These are phyloP conservation scores for Solea senegalensis DNA, from an alignment of 2,113 vertebrate species.

Conservation along the genomic window DNA sequence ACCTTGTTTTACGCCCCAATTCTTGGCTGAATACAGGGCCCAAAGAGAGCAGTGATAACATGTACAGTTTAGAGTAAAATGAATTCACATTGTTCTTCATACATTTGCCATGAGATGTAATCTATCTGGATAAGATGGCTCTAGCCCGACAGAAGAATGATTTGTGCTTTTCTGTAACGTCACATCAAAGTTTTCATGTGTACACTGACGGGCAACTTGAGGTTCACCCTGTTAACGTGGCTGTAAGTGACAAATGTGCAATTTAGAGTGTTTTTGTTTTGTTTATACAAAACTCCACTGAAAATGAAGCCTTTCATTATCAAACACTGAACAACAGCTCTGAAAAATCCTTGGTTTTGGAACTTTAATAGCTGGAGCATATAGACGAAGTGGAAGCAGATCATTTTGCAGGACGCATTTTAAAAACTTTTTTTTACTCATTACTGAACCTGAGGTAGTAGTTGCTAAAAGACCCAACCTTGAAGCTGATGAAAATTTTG, in stretches of 20 bases:
- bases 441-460: background rate
- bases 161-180: constrained; percentile 64
- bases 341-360: background rate
- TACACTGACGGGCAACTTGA: constrained; percentile 9
- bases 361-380: too few species aligned
- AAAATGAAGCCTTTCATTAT: constrained; percentile 8
- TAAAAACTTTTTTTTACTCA: too few species aligned
- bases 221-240: constrained; percentile 18
- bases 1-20: background rate
- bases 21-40: constrained; percentile 60
- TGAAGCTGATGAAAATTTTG: background rate
- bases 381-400: too few species aligned
- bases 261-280: background rate
- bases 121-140: constrained; percentile 16
- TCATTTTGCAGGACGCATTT: too few species aligned
- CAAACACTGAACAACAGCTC: background rate
- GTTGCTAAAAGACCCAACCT: background rate
- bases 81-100: constrained; percentile 24
- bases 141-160: constrained; percentile 25
- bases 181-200: constrained; percentile 4
- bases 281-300: background rate
- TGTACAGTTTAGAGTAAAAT: constrained; percentile 28
- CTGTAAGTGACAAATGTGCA: constrained; percentile 66
- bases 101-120: constrained; percentile 18
- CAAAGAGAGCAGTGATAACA: constrained; percentile 16